phyloP scores from a whole-genome alignment of 2,797 vertebrate genomes.

The Ceyx erithaca region DNA sequence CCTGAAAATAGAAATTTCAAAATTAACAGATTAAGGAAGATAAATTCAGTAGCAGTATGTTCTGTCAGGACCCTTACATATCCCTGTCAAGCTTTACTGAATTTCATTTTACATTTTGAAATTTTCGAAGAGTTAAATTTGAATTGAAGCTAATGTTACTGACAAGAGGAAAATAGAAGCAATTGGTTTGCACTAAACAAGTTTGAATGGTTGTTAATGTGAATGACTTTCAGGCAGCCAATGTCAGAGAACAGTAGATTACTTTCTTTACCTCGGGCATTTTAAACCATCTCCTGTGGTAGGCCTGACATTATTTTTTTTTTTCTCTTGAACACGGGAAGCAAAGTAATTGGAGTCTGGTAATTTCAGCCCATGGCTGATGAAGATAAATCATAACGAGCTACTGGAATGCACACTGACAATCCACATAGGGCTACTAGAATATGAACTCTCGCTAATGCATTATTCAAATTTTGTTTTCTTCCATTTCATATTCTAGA shows the following conservation, averaged over 20 bases:
- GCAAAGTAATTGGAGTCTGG: slow-evolving; percentile 79
- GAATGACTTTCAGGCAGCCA: slow-evolving; percentile 80
- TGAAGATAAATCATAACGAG: slow-evolving; percentile 82
- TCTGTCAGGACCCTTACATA: slow-evolving; percentile 25
- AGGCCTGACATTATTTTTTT: slow-evolving; percentile 66
- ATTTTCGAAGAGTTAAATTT: slow-evolving; percentile 72
- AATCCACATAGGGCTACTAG: slow-evolving; percentile 70
- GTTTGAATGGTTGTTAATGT: slow-evolving; percentile 80
- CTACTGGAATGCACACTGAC: slow-evolving; percentile 71
- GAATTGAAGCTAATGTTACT: slow-evolving; percentile 73
- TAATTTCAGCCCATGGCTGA: slow-evolving; percentile 81
- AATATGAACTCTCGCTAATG: slow-evolving; percentile 63
- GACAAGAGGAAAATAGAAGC: slow-evolving; percentile 76
- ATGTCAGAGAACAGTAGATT: slow-evolving; percentile 82
- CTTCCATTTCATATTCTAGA: slow-evolving; percentile 69
- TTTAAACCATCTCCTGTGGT: slow-evolving; percentile 78
- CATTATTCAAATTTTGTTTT: slow-evolving; percentile 75
- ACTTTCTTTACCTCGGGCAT: slow-evolving; percentile 81
- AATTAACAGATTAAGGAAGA: slow-evolving; percentile 57
- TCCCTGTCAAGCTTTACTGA: slow-evolving; percentile 45
- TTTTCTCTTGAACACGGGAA: slow-evolving; percentile 66
- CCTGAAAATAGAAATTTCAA: slow-evolving; percentile 53
- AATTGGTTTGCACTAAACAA: slow-evolving; percentile 80
- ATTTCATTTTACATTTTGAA: slow-evolving; percentile 62
- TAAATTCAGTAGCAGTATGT: slow-evolving; percentile 35